Base-by-base conservation (phyloP, 2,888 invertebrate genomes). In the Latrodectus hesperus region DNA sequence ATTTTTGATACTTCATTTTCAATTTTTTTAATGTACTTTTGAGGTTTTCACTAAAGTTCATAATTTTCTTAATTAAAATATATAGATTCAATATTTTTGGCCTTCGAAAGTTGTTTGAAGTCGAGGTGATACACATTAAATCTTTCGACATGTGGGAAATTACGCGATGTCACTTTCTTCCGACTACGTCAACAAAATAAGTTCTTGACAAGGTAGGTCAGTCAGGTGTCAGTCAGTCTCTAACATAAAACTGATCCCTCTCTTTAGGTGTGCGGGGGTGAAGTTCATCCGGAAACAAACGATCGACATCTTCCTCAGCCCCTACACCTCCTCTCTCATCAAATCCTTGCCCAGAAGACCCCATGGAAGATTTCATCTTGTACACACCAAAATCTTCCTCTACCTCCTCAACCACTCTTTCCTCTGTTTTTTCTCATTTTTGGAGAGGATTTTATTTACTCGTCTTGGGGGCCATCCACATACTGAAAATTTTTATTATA, bases 311-410 rank as follows among this genome's bases (percentile, higher is more conserved):
- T n/a, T 22, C 60, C 74, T 53, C 75, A 49, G 49, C 74, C 22
- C 70, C 82, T 49, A 51, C 38, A 38, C 26, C 64, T 22, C 52
- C 70, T n/a, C 73, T 72, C 14, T 67, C 55, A 12, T 71, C 78
- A 78, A 84, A 84, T 84, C 84, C 72, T 78, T 84, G 38, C 38
- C 38, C 67, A 67, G 84, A 78, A 84, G 84, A 78, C 84, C 78
- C 73, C 67, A 78, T 75, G 85, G 79, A 85, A 85, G 85, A 85
- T 85, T 85, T 79, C 85, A 85, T 85, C 85, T 85, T 79, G 85
- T 79, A 85, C 75, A 79, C 74, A 79, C 74, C 85, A 79, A 67
- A 75, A 53, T 77, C 74, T 74, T 85, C 72, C 84, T 79, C 73
- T 67, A 73, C 67, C 79, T 79, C 74, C 70, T 77, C 68, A 68